These are phyloP conservation scores for Pseudorectes ferrugineus DNA, from an alignment of 2,113 vertebrate genomes.

Conservation along the genomic window DNA sequence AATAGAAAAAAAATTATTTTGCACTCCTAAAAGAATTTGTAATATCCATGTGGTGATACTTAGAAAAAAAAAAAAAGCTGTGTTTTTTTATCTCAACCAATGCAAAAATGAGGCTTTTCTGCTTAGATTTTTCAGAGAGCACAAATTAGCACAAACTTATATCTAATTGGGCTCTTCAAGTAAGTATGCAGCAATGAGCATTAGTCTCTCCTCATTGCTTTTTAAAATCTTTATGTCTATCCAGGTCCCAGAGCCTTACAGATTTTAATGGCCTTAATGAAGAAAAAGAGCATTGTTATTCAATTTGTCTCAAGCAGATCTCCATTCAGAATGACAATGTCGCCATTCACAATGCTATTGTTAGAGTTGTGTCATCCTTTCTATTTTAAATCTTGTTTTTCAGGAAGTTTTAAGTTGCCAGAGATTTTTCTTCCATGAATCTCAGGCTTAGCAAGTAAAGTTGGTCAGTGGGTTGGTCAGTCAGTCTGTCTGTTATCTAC, in stretches of 20 bases:
- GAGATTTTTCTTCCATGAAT: background rate
- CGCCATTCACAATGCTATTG: conserved; percentile 10
- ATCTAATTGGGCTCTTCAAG: conserved; percentile 29
- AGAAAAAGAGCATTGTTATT: conserved; percentile 46
- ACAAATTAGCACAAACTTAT: conserved; percentile 35
- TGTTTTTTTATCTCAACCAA: background rate
- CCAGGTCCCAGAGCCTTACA: conserved; percentile 24
- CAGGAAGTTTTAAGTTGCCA: background rate
- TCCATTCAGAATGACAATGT: conserved; percentile 20
- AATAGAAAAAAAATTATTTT: background rate
- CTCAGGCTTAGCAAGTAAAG: background rate
- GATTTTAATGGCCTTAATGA: conserved; percentile 45
- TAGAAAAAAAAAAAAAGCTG: background rate
- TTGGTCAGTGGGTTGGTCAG: background rate
- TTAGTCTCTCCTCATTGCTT: conserved; percentile 24
- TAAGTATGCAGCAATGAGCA: background rate
- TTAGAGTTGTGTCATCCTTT: background rate
- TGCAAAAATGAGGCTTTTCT: background rate
- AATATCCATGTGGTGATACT: conserved; percentile 36
- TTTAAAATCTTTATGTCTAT: conserved; percentile 32
- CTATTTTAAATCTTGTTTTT: conserved; percentile 22
- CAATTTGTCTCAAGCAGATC: conserved; percentile 18
- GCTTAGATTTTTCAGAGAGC: conserved; percentile 3
- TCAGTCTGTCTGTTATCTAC: background rate
- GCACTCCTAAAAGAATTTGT: background rate